Evolutionary conservation across 2,888 invertebrate species (phyloP), one percentile per base, ranked within the genome.

Genomic region (Drosophila atroscutellata): DNA sequence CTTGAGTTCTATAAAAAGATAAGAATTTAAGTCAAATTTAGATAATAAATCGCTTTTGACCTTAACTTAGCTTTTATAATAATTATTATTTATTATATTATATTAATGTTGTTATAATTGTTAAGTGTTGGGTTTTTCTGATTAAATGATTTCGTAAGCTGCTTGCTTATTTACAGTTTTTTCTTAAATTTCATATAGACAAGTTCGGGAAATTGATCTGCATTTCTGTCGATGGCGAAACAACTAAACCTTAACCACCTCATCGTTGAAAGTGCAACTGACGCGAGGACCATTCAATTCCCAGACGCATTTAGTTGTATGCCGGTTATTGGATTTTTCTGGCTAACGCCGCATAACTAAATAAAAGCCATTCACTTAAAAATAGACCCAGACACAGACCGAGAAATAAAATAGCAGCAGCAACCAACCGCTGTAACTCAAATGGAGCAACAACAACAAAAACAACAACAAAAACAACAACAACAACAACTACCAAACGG

Each of bases 361-460:
- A 78, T 80, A 85, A 87, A 88, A 83, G 68, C 68, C 80, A 68
- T 82, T 82, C 80, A 80, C 72, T 82, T 85, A 73, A 70, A 71
- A 70, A 57, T 68, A 73, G 11, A 57, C 39, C 5, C 52, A 20
- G 45, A 45, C 7, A 6, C 39, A 4, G 39, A n/a, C n/a, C 39
- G 15, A 64, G 39, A 55, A 37, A 50, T 63, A 70, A 75, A 68
- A 54, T 24, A n/a, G 6, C 57, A 61, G 39, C 58, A 77, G 52
- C 69, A 55, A 42, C 64, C 77, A 72, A 72, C 66, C 62, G 68
- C 75, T 75, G 71, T 65, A 69, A 73, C 76, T 77, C 71, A 72
- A 77, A 72, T 67, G 47, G 34, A 77, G 64, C 76, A 68, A 50
- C 58, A 64, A 45, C 36, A 45, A 28, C 13, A 26, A 50, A 28